These are phyloP conservation scores for Phodopus roborovskii DNA, from an alignment of 2,113 vertebrate species.

Conservation along the genomic window DNA sequence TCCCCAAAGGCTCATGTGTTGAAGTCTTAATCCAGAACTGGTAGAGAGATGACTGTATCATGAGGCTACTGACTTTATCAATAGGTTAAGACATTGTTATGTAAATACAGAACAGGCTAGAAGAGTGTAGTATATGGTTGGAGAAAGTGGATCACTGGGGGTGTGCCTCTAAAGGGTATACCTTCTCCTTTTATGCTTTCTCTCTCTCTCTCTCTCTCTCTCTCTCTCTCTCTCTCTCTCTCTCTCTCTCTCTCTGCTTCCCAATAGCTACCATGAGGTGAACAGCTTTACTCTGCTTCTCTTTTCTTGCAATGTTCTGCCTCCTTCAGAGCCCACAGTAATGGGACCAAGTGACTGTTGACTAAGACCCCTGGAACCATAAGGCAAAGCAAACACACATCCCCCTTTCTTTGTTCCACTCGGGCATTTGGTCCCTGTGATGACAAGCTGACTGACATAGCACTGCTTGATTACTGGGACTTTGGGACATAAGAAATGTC, in stretches of 20 bases:
- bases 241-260: not conserved
- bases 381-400: not conserved
- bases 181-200: not conserved
- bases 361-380: not conserved
- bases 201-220: not conserved
- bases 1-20: not conserved
- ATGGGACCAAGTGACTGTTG: not conserved
- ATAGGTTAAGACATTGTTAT: not conserved
- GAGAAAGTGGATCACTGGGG: not conserved
- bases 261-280: too few relatives aligned
- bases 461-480: not conserved
- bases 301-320: not conserved
- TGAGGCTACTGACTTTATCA: not conserved
- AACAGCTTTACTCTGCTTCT: not conserved
- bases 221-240: too few relatives aligned
- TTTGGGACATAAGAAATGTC: not conserved
- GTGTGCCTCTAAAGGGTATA: not conserved
- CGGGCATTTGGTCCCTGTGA: not conserved
- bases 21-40: not conserved
- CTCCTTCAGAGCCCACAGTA: not conserved
- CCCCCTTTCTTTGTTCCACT: not conserved
- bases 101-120: too few relatives aligned
- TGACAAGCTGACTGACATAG: not conserved
- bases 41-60: not conserved
- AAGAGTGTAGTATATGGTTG: not conserved